Conservation (phyloP, 2,888 invertebrate species). For the Leptopterna dolabrata region DNA sequence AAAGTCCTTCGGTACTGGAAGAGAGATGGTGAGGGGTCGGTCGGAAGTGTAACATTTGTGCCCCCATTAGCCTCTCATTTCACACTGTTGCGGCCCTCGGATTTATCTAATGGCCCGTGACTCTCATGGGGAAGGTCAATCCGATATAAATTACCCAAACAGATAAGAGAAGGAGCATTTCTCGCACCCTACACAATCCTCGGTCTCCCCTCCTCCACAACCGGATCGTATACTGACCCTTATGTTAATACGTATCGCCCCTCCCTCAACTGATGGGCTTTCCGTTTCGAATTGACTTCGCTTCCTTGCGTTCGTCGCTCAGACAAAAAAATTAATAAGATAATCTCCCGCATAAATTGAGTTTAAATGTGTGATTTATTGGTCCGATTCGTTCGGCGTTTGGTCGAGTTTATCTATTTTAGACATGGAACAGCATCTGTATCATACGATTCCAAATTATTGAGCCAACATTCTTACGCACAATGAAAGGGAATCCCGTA, state of each 20-base stretch:
- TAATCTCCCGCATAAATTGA: constrained; percentile 30
- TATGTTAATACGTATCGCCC: constrained; percentile 43
- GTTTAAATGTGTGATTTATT: constrained; percentile 34
- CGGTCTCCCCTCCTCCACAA: background rate
- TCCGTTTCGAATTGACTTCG: constrained; percentile 31
- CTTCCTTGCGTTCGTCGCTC: background rate
- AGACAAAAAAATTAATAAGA: constrained; percentile 44
- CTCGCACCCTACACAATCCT: constrained; percentile 15
- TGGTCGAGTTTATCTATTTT: constrained; percentile 27
- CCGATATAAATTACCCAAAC: constrained; percentile 50
- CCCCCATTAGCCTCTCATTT: constrained; percentile 55
- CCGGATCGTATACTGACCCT: constrained; percentile 30
- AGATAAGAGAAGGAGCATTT: constrained; percentile 45
- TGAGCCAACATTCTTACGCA: no score
- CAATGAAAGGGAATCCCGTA: no score
- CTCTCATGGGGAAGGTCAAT: constrained; percentile 51
- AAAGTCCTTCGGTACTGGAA: background rate
- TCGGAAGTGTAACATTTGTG: constrained; percentile 51
- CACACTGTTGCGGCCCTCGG: constrained; percentile 55
- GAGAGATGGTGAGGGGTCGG: background rate
- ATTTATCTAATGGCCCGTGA: constrained; percentile 56
- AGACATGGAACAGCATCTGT: background rate
- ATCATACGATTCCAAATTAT: background rate
- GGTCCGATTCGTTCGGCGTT: background rate
- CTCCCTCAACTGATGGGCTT: background rate